Conservation (phyloP, 2,797 vertebrate genomes). For the Diplodus sargus region DNA sequence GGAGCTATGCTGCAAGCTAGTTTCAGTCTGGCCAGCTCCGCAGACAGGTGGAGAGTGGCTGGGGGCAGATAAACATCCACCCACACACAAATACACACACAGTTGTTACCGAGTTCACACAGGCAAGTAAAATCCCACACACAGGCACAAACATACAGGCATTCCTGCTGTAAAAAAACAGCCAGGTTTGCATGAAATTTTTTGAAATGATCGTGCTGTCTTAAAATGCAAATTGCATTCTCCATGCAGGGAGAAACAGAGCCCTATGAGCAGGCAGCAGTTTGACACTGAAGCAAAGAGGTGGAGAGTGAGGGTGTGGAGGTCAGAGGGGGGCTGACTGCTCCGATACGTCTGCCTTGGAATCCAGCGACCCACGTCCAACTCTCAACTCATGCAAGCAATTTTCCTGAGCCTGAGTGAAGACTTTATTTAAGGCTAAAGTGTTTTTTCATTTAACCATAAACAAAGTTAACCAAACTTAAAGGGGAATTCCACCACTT, state of each 20-base stretch:
- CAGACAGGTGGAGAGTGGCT: slow-evolving; percentile 52
- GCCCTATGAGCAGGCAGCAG: slow-evolving; percentile 7
- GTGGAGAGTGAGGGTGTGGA: slow-evolving; percentile 7
- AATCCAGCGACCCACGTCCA: slow-evolving; percentile 22
- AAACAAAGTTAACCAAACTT: slow-evolving; percentile 15
- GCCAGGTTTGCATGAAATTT: slow-evolving; percentile 35
- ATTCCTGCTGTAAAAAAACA: slow-evolving; percentile 30
- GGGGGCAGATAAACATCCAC: slow-evolving; percentile 33
- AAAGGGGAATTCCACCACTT: slow-evolving; percentile 8
- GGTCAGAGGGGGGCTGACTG: background rate
- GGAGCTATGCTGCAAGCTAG: slow-evolving; percentile 23
- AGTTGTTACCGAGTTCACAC: slow-evolving; percentile 14
- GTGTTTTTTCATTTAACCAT: slow-evolving; percentile 25
- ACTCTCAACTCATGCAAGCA: slow-evolving; percentile 21
- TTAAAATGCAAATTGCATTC: slow-evolving; percentile 47
- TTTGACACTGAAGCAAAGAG: slow-evolving; percentile 9
- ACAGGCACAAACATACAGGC: slow-evolving; percentile 19
- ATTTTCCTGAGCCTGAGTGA: background rate
- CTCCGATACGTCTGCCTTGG: slow-evolving; percentile 15
- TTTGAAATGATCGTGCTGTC: slow-evolving; percentile 2
- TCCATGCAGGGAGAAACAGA: slow-evolving; percentile 7
- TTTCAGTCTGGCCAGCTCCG: slow-evolving; percentile 12
- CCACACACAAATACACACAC: slow-evolving; percentile 23
- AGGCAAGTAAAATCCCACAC: slow-evolving; percentile 21
- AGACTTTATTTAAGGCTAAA: slow-evolving; percentile 24